Conservation (phyloP, 2,797 vertebrate species). For the Lepus townsendii region DNA sequence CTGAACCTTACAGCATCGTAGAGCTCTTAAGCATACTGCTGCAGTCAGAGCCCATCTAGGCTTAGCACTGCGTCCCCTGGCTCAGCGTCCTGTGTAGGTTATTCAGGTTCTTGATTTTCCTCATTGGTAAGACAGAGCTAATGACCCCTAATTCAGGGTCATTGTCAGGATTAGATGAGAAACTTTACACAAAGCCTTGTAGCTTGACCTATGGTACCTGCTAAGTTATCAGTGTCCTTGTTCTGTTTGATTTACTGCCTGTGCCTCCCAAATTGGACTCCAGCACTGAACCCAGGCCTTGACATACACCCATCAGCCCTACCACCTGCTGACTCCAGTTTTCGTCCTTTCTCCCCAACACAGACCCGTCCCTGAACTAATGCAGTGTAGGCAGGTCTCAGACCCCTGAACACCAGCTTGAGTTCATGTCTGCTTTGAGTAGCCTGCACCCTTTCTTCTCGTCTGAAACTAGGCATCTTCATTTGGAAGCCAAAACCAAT, state of each 20-base stretch:
- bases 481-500: constrained; percentile 12
- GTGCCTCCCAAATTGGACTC: background rate
- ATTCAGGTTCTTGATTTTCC: background rate
- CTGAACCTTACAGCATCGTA: background rate
- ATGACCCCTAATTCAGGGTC: background rate
- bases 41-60: background rate
- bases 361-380: background rate
- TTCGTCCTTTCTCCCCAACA: background rate
- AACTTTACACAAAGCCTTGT: background rate
- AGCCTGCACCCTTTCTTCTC: background rate
- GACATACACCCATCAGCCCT: background rate
- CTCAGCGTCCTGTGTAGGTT: background rate
- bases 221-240: background rate
- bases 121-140: background rate
- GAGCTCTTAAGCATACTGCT: background rate
- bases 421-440: background rate
- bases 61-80: background rate
- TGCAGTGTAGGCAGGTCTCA: background rate
- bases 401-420: background rate
- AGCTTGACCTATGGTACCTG: background rate
- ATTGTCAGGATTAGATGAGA: background rate
- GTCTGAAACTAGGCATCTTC: background rate
- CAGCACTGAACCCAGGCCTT: background rate
- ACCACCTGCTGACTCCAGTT: background rate
- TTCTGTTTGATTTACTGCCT: constrained; percentile 6